A percentile compares a stretch with the other conserved stretches of the same genome.
Conservation (phyloP, 2,113 vertebrate genomes). For the Elaphurus davidianus region DNA sequence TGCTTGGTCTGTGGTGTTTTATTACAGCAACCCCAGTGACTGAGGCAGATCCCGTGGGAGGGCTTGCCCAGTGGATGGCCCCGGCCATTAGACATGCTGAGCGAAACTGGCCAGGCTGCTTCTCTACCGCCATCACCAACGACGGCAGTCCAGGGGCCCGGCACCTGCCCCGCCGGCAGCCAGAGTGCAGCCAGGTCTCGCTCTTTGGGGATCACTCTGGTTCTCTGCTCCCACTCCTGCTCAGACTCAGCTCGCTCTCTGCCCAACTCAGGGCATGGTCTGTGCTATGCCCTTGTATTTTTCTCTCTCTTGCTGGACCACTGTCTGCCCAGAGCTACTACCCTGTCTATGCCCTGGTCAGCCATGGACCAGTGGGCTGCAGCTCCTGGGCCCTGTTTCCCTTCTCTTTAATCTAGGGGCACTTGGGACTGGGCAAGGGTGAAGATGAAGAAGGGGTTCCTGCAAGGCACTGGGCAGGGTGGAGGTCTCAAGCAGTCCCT, state of each 20-base stretch:
- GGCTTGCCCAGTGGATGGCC: no score
- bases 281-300: background rate
- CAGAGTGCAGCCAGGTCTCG: background rate
- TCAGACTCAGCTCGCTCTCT: background rate
- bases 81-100: background rate
- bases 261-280: background rate
- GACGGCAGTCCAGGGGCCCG: background rate
- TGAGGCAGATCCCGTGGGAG: background rate
- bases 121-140: fast-evolving
- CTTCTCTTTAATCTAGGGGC: background rate
- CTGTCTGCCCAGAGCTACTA: background rate
- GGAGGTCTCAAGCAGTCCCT: background rate
- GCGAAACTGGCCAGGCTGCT: background rate
- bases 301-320: background rate
- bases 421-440: background rate
- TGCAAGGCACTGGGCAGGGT: background rate
- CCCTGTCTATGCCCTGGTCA: background rate
- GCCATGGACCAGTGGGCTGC: no score
- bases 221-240: no score
- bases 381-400: no score
- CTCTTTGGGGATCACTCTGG: background rate
- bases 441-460: background rate
- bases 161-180: fast-evolving
- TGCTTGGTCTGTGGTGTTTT: background rate
- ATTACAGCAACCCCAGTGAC: background rate